phyloP scores from a whole-genome alignment of 2,113 vertebrate genomes.

The Sander lucioperca region DNA sequence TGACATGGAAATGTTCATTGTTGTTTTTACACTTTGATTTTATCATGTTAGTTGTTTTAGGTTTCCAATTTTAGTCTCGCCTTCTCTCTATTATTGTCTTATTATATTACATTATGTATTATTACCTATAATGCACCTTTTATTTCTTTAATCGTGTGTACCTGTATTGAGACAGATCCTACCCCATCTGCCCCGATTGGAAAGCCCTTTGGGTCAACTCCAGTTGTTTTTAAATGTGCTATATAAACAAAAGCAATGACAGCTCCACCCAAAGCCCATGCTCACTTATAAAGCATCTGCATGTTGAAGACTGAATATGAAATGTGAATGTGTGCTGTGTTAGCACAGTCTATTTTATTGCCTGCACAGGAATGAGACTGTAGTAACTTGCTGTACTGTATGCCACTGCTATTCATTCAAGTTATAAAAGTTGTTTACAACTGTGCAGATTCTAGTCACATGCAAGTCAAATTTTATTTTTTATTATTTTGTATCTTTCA shows the following conservation, averaged over 20 bases:
- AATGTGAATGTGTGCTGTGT: background rate
- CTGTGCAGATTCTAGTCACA: background rate
- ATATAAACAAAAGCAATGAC: background rate
- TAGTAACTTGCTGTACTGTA: background rate
- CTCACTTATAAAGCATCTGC: background rate
- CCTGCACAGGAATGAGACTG: background rate
- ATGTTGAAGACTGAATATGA: background rate
- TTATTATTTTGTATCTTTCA: background rate
- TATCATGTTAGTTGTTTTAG: too few species aligned
- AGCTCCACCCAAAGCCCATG: background rate
- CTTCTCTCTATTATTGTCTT: background rate
- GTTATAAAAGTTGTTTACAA: background rate
- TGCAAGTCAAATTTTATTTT: background rate
- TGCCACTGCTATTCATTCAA: background rate
- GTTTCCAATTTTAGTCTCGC: background rate
- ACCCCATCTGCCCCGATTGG: background rate
- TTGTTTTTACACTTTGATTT: too few species aligned
- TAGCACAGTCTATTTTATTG: background rate
- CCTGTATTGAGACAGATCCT: background rate
- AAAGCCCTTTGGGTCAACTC: background rate
- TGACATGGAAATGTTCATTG: slow-evolving; percentile 1
- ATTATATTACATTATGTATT: background rate
- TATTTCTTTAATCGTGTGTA: background rate
- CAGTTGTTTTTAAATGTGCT: background rate
- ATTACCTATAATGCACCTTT: background rate